phyloP scores from a whole-genome alignment of 53 echinoderm and acorn worm species.

The Mesocentrotus franciscanus region DNA sequence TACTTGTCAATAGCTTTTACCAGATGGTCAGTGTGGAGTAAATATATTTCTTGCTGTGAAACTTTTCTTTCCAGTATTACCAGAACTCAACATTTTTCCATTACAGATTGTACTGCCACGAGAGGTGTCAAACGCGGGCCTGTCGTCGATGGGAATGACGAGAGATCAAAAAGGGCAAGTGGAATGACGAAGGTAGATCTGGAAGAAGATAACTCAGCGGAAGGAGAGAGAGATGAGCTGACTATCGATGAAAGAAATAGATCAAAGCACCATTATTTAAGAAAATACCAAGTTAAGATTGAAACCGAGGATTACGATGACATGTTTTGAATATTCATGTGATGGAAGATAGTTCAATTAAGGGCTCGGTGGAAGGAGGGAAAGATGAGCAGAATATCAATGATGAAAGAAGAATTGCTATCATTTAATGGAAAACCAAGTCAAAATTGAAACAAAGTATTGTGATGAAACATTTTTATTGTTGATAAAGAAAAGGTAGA shows the following conservation, averaged over 20 bases:
- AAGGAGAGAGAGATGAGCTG: neutral
- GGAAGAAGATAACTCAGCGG: neutral
- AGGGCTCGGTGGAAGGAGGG: neutral
- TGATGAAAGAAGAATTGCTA: neutral
- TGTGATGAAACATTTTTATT: neutral
- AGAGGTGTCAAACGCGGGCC: neutral
- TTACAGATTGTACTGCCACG: neutral
- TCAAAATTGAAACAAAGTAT: neutral
- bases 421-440: neutral
- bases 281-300: neutral
- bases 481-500: neutral
- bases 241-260: neutral
- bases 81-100: too few species aligned
- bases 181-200: neutral
- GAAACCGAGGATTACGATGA: conserved; percentile 16
- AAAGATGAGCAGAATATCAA: neutral
- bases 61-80: too few species aligned
- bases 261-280: neutral
- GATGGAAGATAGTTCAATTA: too few species aligned
- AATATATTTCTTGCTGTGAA: too few species aligned
- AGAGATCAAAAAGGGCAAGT: neutral
- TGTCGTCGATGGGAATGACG: neutral
- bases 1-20: too few species aligned
- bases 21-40: too few species aligned
- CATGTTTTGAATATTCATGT: neutral